A percentile compares a stretch with the other conserved stretches of the same genome.
Evolutionary conservation across 2,113 vertebrate genomes (phyloP).

Genomic region (Proterorhinus semilunaris): DNA sequence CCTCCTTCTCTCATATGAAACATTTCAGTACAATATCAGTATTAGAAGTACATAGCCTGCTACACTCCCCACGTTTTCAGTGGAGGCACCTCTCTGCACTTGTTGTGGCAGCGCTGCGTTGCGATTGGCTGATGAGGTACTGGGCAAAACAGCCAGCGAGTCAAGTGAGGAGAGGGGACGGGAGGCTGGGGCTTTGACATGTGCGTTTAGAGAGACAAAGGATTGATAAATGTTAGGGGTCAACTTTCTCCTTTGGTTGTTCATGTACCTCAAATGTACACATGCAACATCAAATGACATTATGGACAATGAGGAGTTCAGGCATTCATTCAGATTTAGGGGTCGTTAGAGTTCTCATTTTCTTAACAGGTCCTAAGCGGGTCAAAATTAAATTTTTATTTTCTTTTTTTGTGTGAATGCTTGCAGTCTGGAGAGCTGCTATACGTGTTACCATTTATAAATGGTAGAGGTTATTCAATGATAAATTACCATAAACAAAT

Average conservation of each 20-base stretch:
- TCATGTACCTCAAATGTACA: background rate
- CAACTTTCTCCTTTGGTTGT: background rate
- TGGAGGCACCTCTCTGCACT: conserved; percentile 51
- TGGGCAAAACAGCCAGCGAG: conserved; percentile 70
- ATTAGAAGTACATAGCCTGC: conserved; percentile 36
- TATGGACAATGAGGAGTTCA: too few species aligned
- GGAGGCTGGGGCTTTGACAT: conserved; percentile 24
- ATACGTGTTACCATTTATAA: too few species aligned
- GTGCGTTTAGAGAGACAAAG: conserved; percentile 26
- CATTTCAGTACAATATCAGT: conserved; percentile 21
- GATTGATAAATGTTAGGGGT: conserved; percentile 5
- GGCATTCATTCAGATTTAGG: too few species aligned
- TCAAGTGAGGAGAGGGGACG: conserved; percentile 44
- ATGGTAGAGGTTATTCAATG: too few species aligned
- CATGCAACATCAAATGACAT: too few species aligned
- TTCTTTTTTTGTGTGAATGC: too few species aligned
- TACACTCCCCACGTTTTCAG: conserved; percentile 47
- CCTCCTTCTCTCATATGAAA: conserved; percentile 2
- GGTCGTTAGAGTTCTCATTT: too few species aligned
- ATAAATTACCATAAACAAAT: too few species aligned
- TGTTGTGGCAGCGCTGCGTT: conserved; percentile 33
- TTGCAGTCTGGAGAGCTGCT: too few species aligned
- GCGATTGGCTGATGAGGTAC: conserved; percentile 76
- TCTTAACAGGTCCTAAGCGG: too few species aligned
- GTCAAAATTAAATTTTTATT: too few species aligned